Percentiles rank a stretch among this genome's conserved stretches.
These are phyloP conservation scores for Borostomias antarcticus DNA, from an alignment of 2,797 vertebrate genomes.

Conservation along the genomic window DNA sequence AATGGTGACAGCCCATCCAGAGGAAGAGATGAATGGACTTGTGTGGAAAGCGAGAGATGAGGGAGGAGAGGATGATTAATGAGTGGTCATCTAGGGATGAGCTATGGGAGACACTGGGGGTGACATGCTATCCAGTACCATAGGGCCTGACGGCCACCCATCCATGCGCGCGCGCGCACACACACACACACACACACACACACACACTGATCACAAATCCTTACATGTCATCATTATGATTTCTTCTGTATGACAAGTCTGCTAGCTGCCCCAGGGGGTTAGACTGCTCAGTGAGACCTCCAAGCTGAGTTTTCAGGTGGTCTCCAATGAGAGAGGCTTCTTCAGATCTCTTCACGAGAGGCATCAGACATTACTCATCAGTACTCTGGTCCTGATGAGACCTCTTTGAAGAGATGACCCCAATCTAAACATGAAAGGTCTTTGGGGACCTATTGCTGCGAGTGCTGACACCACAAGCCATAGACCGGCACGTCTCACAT, in stretches of 20 bases:
- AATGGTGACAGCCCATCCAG: conserved; percentile 4
- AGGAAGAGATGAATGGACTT: not conserved
- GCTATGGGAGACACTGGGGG: conserved; percentile 33
- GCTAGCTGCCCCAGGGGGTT: not conserved
- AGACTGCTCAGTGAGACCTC: not conserved
- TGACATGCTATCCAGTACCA: conserved; percentile 19
- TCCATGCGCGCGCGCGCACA: conserved; percentile 17
- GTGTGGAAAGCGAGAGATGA: conserved; percentile 2
- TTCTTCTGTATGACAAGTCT: too few species aligned
- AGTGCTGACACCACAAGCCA: too few species aligned
- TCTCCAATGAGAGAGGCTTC: not conserved
- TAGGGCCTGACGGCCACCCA: not conserved
- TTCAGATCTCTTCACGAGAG: not conserved
- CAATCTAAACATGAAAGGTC: not conserved
- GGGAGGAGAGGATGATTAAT: conserved; percentile 41
- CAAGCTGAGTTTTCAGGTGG: not conserved
- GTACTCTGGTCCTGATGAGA: not conserved
- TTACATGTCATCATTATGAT: not conserved
- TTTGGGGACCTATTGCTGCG: too few species aligned
- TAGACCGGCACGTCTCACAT: too few species aligned
- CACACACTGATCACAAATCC: not conserved
- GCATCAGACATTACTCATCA: not conserved
- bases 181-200: conserved; percentile 22
- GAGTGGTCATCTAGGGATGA: conserved; percentile 28
- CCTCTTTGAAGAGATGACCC: not conserved